Evolutionary conservation across 2,113 vertebrate species (phyloP), one percentile per base, ranked within the genome.

Genomic region (Megatriorchis doriae): DNA sequence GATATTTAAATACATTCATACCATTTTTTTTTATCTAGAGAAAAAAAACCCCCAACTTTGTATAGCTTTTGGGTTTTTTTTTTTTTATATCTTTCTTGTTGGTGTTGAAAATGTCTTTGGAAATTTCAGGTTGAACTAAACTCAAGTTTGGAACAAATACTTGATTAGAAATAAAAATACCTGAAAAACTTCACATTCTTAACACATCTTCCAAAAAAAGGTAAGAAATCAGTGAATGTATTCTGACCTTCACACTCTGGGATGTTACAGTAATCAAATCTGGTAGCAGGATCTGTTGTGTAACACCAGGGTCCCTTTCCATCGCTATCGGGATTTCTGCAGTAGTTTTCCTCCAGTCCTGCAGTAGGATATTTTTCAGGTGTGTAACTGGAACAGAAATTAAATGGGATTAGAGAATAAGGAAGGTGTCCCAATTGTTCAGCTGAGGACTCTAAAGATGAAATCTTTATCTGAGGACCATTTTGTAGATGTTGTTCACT

Each of bases 271-370:
- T 98, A 99, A 91, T 99, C 99, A 96, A 90, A 99, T 97, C 99
- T 98, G 40, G 90, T 94, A 0, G 58, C 26, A 1, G 98, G 71
- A 87, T 99, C 98, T 2, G 97, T 99, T 23, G 99, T 99, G 94
- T 99, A 99, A 81, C 99, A 99, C 99, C 99, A 99, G 31, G 99
- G 99, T 80, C 97, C 99, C 3, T 82, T 48, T 34, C 16, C 88
- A 61, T 99, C 99, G 0, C 88, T 83, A 93, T 99, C 99, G 0
- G 99, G 99, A 89, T 99, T 99, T 95, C 99, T 98, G 77, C 99
- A 99, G 95, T 99, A 98, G 96, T 99, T 99, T 63, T 92, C 95
- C 5, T 99, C 99, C n/a, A 99, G 97, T 18, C 98, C 98, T 1
- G 77, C 93, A 0, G 0, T 2, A 5, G 98, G 98, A 42, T 71